A percentile compares a stretch with the other conserved stretches of the same genome.
Evolutionary conservation across 2,888 invertebrate species (phyloP).

Genomic region (Leucophenga montana): DNA sequence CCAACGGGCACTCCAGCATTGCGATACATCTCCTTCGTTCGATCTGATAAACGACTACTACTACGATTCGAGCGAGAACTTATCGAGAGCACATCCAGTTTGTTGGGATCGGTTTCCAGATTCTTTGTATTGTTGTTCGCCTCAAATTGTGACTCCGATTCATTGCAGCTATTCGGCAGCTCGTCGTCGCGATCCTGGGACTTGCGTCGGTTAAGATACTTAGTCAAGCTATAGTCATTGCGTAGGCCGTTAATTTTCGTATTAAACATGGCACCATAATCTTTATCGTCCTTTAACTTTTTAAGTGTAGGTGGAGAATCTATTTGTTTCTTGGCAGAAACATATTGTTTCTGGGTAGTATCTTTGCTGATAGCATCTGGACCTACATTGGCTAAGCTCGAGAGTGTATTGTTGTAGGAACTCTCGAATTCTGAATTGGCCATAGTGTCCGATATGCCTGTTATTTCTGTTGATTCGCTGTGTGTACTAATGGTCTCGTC

Average conservation of each 20-base stretch:
- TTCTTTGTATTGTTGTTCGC: conserved; percentile 52
- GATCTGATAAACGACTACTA: conserved; percentile 70
- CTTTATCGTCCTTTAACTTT: conserved; percentile 44
- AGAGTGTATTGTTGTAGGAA: conserved; percentile 63
- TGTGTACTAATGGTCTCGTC: conserved; percentile 70
- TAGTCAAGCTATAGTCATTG: conserved; percentile 69
- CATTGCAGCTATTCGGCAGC: conserved; percentile 30
- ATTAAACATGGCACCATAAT: conserved; percentile 64
- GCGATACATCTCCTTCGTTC: conserved; percentile 71
- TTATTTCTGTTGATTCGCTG: conserved; percentile 72
- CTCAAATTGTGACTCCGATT: conserved; percentile 43
- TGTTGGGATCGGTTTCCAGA: conserved; percentile 62
- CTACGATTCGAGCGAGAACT: conserved; percentile 71
- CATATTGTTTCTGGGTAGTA: conserved; percentile 25
- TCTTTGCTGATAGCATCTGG: conserved; percentile 33
- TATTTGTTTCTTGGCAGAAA: conserved; percentile 28
- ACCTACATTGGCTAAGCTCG: conserved; percentile 46
- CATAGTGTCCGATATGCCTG: conserved; percentile 69
- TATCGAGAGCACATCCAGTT: conserved; percentile 69
- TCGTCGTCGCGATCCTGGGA: conserved; percentile 52
- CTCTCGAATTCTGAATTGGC: conserved; percentile 63
- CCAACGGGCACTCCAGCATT: conserved; percentile 71
- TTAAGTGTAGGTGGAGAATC: conserved; percentile 28
- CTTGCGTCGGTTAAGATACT: conserved; percentile 69
- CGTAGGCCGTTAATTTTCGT: conserved; percentile 67